Conservation (phyloP, 2,888 invertebrate genomes). For the Scaptomyza reducta region DNA sequence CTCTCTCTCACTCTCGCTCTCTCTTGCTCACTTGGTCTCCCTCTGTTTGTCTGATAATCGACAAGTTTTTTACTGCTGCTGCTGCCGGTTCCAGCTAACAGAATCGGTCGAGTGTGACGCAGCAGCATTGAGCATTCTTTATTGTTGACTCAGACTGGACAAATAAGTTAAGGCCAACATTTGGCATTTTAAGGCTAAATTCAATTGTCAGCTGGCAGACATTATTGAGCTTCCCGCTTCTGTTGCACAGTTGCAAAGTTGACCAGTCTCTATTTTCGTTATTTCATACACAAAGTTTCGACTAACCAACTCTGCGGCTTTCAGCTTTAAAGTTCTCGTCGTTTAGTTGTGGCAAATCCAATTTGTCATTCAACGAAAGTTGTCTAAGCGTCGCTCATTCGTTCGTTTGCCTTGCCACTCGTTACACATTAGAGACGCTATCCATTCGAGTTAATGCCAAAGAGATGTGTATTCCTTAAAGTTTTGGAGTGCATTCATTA, state of each 20-base stretch:
- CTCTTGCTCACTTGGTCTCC: constrained; percentile 9
- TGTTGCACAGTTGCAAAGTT: constrained; percentile 2
- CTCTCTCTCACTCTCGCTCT: neutral
- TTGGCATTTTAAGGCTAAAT: constrained; percentile 60
- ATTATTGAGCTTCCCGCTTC: neutral
- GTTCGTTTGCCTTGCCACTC: constrained; percentile 2
- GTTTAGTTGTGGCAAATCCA: neutral
- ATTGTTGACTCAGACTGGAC: constrained; percentile 24
- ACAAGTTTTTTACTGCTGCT: constrained; percentile 33
- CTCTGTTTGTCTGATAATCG: constrained; percentile 29
- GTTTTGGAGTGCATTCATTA: neutral
- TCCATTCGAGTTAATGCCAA: neutral
- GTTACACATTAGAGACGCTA: constrained; percentile 3
- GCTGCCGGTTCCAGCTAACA: constrained; percentile 29
- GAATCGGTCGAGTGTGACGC: constrained; percentile 66
- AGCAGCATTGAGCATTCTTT: constrained; percentile 32
- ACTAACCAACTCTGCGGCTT: neutral
- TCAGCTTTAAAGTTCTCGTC: constrained; percentile 10
- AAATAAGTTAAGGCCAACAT: constrained; percentile 59
- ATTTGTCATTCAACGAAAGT: neutral
- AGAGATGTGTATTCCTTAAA: neutral
- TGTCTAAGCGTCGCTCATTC: neutral
- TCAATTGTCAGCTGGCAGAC: constrained; percentile 24
- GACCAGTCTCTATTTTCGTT: constrained; percentile 10
- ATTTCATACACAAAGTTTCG: neutral